A percentile compares a stretch with the other conserved stretches of the same genome.
These are phyloP conservation scores for Heliconius congener DNA, from an alignment of 1,140 invertebrate species.

Conservation along the genomic window DNA sequence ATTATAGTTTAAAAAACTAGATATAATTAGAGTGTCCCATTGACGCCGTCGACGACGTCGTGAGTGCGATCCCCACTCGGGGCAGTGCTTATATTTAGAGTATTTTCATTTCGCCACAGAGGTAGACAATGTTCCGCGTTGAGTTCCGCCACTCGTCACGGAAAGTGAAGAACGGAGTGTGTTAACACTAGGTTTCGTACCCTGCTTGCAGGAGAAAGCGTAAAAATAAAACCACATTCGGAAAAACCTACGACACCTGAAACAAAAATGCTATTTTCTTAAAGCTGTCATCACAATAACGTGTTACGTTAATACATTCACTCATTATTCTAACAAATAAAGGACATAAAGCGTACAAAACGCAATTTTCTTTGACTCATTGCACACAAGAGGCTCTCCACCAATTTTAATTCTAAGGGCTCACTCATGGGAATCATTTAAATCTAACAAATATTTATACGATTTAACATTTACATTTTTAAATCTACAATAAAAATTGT, in stretches of 20 bases:
- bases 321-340: constrained; percentile 3
- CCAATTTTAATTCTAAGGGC: neutral
- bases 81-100: too few relatives aligned
- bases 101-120: too few relatives aligned
- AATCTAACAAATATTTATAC: neutral
- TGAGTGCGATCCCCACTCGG: too few relatives aligned
- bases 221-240: neutral
- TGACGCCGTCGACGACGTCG: too few relatives aligned
- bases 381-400: neutral
- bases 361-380: neutral
- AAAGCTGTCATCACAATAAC: neutral
- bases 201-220: too few relatives aligned
- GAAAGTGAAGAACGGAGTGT: too few relatives aligned
- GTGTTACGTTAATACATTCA: neutral
- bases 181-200: neutral
- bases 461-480: too few relatives aligned
- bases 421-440: neutral
- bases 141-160: too few relatives aligned
- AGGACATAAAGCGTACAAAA: neutral
- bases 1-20: neutral
- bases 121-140: too few relatives aligned
- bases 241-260: neutral
- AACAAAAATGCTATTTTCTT: neutral
- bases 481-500: too few relatives aligned
- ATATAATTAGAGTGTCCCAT: neutral